phyloP scores from a whole-genome alignment of 2,113 vertebrate genomes.

The Oreotrochilus melanogaster region DNA sequence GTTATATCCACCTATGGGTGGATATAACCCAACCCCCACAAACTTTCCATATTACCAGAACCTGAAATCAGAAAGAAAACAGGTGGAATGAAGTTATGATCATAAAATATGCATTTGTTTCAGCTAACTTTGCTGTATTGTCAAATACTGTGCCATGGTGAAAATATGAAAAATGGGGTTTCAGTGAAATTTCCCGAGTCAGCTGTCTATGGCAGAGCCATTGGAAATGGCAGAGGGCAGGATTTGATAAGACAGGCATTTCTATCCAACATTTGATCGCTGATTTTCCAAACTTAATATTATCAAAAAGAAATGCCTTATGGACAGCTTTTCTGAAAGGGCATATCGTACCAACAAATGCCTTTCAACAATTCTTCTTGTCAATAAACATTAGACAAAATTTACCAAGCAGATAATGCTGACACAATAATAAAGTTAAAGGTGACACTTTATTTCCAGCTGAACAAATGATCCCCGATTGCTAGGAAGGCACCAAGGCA shows the following conservation, averaged over 20 bases:
- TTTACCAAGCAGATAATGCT: constrained; percentile 38
- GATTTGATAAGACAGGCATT: background rate
- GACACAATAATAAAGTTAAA: constrained; percentile 9
- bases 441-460: background rate
- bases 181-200: background rate
- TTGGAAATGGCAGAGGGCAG: background rate
- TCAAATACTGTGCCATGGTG: background rate
- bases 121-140: background rate
- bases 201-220: background rate
- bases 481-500: background rate
- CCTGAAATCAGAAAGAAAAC: background rate
- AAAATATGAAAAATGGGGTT: background rate
- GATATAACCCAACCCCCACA: background rate
- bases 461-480: background rate
- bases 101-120: rapidly evolving
- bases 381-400: constrained; percentile 9
- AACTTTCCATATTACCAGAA: background rate
- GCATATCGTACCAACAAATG: background rate
- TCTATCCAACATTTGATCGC: background rate
- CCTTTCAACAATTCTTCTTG: background rate
- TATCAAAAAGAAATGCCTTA: background rate
- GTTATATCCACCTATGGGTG: background rate
- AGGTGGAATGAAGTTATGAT: background rate
- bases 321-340: background rate
- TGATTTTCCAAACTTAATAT: background rate